Evolutionary conservation across 2,888 invertebrate species (phyloP).

Genomic region (Gisinianus flammeolus): DNA sequence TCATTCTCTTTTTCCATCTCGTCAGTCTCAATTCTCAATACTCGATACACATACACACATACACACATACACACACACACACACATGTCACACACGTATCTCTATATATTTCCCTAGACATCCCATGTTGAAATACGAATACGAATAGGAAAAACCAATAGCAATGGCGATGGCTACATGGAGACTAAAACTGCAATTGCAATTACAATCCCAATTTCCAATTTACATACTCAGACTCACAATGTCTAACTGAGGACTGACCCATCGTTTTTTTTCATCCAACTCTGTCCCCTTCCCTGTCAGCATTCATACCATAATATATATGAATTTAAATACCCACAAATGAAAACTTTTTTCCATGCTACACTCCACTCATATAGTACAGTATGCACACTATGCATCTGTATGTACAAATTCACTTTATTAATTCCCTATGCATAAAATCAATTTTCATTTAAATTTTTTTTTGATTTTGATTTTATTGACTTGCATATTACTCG

Average conservation of each 20-base stretch:
- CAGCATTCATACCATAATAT: background rate
- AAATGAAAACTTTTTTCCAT: background rate
- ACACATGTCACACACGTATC: background rate
- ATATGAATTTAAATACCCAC: background rate
- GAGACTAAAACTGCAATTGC: background rate
- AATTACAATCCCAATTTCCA: background rate
- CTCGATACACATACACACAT: background rate
- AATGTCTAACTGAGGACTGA: no score
- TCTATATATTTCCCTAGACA: background rate
- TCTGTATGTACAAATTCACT: background rate
- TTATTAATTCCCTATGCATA: constrained; percentile 12
- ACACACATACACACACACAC: background rate
- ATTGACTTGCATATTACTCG: background rate
- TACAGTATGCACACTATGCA: background rate
- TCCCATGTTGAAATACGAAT: background rate
- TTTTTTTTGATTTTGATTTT: background rate
- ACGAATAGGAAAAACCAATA: background rate
- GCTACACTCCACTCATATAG: background rate
- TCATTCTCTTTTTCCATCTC: no score
- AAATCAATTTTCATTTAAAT: constrained; percentile 10
- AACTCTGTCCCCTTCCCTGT: background rate
- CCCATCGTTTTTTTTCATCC: background rate
- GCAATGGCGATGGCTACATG: background rate
- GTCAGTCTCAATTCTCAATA: background rate
- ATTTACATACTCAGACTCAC: background rate